Percentiles rank a stretch among this genome's conserved stretches.
Evolutionary conservation across 2,888 invertebrate species (phyloP).

Genomic region (Petrolisthes manimaculis): DNA sequence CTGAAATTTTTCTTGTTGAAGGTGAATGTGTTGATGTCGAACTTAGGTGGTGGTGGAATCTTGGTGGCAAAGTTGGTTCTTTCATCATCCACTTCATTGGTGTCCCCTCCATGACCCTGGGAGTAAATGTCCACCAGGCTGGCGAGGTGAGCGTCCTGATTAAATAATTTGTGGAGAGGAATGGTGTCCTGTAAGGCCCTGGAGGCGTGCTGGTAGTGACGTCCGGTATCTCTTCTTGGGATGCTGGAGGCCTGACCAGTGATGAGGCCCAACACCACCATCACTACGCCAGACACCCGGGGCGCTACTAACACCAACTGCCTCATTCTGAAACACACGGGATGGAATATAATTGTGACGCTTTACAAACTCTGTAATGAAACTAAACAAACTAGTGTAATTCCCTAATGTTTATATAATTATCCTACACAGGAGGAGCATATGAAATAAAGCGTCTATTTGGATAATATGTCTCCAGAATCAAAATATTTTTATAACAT

Average conservation of each 20-base stretch:
- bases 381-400: too few relatives aligned
- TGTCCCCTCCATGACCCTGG: not conserved
- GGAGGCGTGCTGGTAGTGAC: not conserved
- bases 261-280: not conserved
- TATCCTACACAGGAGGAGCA: too few relatives aligned
- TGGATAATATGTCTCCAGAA: too few relatives aligned
- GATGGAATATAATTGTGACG: too few relatives aligned
- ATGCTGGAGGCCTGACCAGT: not conserved
- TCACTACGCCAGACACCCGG: not conserved
- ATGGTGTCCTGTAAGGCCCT: constrained; percentile 8
- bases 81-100: not conserved
- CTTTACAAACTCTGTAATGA: too few relatives aligned
- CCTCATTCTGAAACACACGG: not conserved
- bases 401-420: too few relatives aligned
- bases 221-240: not conserved
- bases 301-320: not conserved
- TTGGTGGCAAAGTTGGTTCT: not conserved
- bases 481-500: too few relatives aligned
- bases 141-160: not conserved
- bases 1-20: constrained; percentile 41
- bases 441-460: too few relatives aligned
- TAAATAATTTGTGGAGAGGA: constrained; percentile 3
- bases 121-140: not conserved
- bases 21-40: constrained; percentile 47
- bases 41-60: not conserved